Evolutionary conservation across 2,797 vertebrate genomes (phyloP), one percentile per base, ranked within the genome.

Genomic region (Eulemur albifrons): DNA sequence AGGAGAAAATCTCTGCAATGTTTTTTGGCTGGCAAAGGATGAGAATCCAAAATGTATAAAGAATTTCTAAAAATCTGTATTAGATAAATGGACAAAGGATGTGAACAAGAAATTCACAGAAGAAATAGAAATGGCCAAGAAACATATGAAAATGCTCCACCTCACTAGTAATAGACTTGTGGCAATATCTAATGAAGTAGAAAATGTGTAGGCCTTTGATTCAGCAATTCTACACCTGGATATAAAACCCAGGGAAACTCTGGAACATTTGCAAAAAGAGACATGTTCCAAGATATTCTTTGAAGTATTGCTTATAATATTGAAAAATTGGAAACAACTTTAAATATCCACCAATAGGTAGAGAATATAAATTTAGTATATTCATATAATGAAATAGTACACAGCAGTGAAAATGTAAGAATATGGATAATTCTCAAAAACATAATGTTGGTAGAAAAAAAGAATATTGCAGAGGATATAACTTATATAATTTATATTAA

Each of bases 11-110:
- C 21, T 35, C 69, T 45, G 14, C 40, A 70, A n/a, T 57, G 25
- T 27, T 93, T 95, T 90, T 40, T 27, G 23, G 5, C 38, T 85
- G 25, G 76, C 15, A 25, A 88, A 88, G 32, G 32, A 85, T 65
- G 43, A 91, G 82, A 85, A 91, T 82, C 11, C 45, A 80, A 88
- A 94, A 38, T 77, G 48, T 35, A 69, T 50, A 83, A 72, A 79
- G 69, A 93, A 83, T 73, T 83, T 15, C 54, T 76, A 54, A 85
- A 23, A 40, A 59, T 67, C 9, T 32, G n/a, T 70, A 38, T 67
- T 52, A 80, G 59, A 59, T 67, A 96, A 96, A 94, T 59, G 30
- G 61, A 76, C 80, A 93, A 80, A 76, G 45, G 32, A 43, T 73
- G 50, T 43, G n/a, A 75, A 93, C 38, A 82, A 54, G 43, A 76